Percentiles rank a stretch among this genome's conserved stretches.
Evolutionary conservation across 1,140 invertebrate genomes (phyloP).

Genomic region (Lamellibrachia luymesi): DNA sequence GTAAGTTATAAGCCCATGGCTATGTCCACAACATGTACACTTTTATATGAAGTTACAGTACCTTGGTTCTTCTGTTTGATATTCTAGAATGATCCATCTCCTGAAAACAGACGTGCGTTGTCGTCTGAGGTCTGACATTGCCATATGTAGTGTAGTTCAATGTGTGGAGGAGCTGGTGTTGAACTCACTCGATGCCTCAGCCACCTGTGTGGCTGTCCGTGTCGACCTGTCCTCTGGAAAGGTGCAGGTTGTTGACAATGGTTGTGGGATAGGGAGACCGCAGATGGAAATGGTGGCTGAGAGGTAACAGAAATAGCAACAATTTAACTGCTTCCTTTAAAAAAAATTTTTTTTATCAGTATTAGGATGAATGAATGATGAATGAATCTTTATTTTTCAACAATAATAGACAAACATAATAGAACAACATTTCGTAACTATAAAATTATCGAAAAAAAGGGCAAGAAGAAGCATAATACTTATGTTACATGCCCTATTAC

Average conservation of each 20-base stretch:
- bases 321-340: background rate
- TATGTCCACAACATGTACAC: no score
- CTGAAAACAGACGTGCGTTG: background rate
- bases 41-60: no score
- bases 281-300: constrained; percentile 62
- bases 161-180: constrained; percentile 61
- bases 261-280: constrained; percentile 60
- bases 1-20: no score
- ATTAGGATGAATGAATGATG: background rate
- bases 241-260: constrained; percentile 71
- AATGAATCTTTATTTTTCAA: background rate
- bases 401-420: background rate
- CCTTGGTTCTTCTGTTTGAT: background rate
- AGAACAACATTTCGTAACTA: background rate
- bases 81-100: background rate
- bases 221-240: constrained; percentile 62
- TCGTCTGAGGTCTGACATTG: constrained; percentile 48
- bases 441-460: no score
- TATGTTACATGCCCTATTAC: no score
- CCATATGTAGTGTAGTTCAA: constrained; percentile 53
- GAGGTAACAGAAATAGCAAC: constrained; percentile 47
- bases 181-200: constrained; percentile 67
- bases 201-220: constrained; percentile 65
- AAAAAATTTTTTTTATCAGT: background rate
- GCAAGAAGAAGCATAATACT: no score